These are phyloP conservation scores for Corythoichthys haematopterus DNA, from an alignment of 2,113 vertebrate species.

Conservation along the genomic window DNA sequence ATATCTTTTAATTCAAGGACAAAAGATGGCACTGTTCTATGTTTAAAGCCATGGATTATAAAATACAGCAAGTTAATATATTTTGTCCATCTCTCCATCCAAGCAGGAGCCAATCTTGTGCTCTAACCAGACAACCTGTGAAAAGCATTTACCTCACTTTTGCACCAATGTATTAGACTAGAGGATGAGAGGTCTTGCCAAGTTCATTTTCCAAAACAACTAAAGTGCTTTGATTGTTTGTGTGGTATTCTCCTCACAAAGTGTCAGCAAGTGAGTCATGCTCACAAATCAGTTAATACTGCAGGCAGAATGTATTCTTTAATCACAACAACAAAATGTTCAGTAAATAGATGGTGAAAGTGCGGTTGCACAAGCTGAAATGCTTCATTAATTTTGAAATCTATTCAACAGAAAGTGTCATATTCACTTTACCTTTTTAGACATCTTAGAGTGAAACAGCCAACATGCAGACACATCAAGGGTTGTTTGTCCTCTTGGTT, in stretches of 20 bases:
- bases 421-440: background rate
- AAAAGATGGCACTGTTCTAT: no score
- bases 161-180: background rate
- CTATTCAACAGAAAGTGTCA: slow-evolving; percentile 3
- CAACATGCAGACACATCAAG: background rate
- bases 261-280: slow-evolving; percentile 38
- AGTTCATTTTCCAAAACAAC: slow-evolving; percentile 29
- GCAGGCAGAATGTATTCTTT: slow-evolving; percentile 6
- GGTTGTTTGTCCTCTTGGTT: slow-evolving; percentile 7
- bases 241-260: slow-evolving; percentile 29
- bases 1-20: no score
- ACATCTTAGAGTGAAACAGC: background rate
- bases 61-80: no score
- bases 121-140: background rate
- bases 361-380: background rate
- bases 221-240: slow-evolving; percentile 30
- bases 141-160: background rate
- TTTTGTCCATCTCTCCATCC: no score
- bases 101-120: background rate
- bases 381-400: background rate
- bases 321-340: slow-evolving; percentile 6
- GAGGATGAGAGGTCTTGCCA: background rate
- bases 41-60: no score
- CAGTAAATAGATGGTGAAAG: slow-evolving; percentile 1
- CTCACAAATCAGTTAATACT: slow-evolving; percentile 18